Conservation (phyloP, 2,888 invertebrate species). For the Pyrocoelia pectoralis region DNA sequence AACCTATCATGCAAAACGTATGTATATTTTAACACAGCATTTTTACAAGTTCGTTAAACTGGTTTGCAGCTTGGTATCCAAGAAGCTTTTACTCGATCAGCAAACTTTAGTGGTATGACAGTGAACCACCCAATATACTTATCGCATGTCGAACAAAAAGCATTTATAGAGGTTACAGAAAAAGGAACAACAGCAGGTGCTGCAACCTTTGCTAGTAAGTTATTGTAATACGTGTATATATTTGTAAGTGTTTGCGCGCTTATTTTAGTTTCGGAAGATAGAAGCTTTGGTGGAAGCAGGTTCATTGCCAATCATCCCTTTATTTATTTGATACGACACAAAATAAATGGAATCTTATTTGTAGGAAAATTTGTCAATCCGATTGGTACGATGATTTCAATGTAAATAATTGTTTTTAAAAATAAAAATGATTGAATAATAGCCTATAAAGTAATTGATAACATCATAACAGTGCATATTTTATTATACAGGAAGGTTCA, state of each 20-base stretch:
- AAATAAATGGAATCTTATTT: slow-evolving; percentile 4
- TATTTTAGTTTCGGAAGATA: neutral
- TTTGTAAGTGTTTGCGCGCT: neutral
- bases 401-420: neutral
- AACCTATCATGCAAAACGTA: slow-evolving; percentile 3
- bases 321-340: neutral
- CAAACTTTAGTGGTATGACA: slow-evolving; percentile 1
- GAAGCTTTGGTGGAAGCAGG: neutral
- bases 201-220: slow-evolving; percentile 1
- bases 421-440: too few relatives aligned
- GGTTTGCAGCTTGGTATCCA: slow-evolving; percentile 1
- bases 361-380: slow-evolving; percentile 1
- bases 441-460: too few relatives aligned
- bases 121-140: neutral
- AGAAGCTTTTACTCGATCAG: neutral
- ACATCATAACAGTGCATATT: too few relatives aligned
- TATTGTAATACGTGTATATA: too few relatives aligned
- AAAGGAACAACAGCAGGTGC: slow-evolving; percentile 7
- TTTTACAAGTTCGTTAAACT: too few relatives aligned
- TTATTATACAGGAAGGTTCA: too few relatives aligned
- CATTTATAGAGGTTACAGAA: slow-evolving; percentile 10
- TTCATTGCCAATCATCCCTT: neutral
- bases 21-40: neutral
- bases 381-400: neutral
- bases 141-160: neutral